phyloP scores from a whole-genome alignment of 2,113 vertebrate genomes.

The Paraplagusia blochii region DNA sequence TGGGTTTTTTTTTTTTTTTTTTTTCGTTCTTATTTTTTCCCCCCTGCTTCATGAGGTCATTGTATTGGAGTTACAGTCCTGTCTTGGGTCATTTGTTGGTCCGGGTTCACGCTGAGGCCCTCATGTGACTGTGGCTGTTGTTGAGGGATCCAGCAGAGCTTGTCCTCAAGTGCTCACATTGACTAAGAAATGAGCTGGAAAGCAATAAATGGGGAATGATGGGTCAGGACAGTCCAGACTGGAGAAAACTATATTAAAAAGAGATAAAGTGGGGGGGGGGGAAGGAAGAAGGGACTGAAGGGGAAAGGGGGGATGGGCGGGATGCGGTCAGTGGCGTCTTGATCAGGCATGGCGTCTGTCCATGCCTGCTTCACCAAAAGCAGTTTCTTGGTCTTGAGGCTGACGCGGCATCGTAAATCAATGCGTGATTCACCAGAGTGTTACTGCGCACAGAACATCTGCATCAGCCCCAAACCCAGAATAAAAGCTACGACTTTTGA shows the following conservation, averaged over 20 bases:
- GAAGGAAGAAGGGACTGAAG: too few species aligned
- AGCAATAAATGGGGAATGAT: conserved; percentile 21
- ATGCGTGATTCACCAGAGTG: conserved; percentile 15
- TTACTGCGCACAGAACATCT: conserved; percentile 20
- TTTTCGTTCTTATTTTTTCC: conserved; percentile 30
- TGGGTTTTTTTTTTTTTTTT: conserved; percentile 19
- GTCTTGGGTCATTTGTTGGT: conserved; percentile 43
- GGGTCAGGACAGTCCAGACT: conserved; percentile 19
- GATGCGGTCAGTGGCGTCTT: conserved; percentile 9
- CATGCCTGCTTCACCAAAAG: conserved; percentile 32
- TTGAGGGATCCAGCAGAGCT: conserved; percentile 56
- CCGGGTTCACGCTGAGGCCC: conserved; percentile 55
- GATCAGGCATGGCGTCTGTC: conserved; percentile 19
- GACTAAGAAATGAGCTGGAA: conserved; percentile 48
- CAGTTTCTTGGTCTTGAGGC: conserved; percentile 16
- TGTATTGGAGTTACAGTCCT: conserved; percentile 59
- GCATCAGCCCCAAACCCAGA: conserved; percentile 2
- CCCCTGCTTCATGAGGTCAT: conserved; percentile 64
- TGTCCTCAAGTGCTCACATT: conserved; percentile 28
- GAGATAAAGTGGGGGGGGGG: conserved; percentile 2
- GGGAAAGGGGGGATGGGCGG: too few species aligned
- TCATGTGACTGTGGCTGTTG: conserved; percentile 62
- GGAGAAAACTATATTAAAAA: conserved; percentile 10
- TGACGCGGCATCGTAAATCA: conserved; percentile 45
- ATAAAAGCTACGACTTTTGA: conserved; percentile 15